phyloP scores from a whole-genome alignment of 2,888 invertebrate species.

The Yponomeuta evonymella region DNA sequence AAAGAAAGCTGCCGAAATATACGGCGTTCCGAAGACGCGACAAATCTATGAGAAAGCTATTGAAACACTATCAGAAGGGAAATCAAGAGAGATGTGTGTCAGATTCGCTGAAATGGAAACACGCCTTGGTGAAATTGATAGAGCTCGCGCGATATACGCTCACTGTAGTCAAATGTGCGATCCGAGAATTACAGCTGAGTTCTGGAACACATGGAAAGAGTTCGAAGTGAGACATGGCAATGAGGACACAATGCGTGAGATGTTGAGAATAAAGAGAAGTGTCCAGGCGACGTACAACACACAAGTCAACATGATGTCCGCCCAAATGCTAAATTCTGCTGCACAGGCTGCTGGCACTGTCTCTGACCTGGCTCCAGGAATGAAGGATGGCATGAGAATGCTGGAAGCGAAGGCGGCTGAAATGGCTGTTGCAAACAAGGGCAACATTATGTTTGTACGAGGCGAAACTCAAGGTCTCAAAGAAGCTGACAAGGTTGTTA shows the following conservation, averaged over 20 bases:
- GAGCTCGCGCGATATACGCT: slow-evolving; percentile 96
- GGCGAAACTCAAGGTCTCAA: slow-evolving; percentile 88
- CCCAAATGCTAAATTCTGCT: slow-evolving; percentile 93
- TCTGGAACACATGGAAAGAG: slow-evolving; percentile 99
- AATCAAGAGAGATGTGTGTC: slow-evolving; percentile 96
- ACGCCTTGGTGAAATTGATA: slow-evolving; percentile 97
- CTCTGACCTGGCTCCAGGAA: slow-evolving; percentile 84
- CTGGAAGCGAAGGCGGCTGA: slow-evolving; percentile 89
- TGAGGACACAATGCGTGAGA: slow-evolving; percentile 99
- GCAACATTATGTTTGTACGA: slow-evolving; percentile 89
- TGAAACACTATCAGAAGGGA: slow-evolving; percentile 92
- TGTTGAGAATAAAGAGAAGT: slow-evolving; percentile 97
- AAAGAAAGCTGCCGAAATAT: slow-evolving; percentile 97
- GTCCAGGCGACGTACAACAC: slow-evolving; percentile 99
- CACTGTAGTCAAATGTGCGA: slow-evolving; percentile 99
- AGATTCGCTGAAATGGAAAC: slow-evolving; percentile 98
- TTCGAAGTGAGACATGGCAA: slow-evolving; percentile 99
- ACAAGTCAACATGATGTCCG: slow-evolving; percentile 99
- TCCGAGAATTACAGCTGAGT: slow-evolving; percentile 94
- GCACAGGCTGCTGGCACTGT: slow-evolving; percentile 80
- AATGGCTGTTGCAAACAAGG: slow-evolving; percentile 73
- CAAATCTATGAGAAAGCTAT: slow-evolving; percentile 99
- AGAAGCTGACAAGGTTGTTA: slow-evolving; percentile 81
- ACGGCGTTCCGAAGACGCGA: slow-evolving; percentile 96
- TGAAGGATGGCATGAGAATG: slow-evolving; percentile 91